Evolutionary conservation across 2,113 vertebrate species (phyloP).

Genomic region (Tautogolabrus adspersus): DNA sequence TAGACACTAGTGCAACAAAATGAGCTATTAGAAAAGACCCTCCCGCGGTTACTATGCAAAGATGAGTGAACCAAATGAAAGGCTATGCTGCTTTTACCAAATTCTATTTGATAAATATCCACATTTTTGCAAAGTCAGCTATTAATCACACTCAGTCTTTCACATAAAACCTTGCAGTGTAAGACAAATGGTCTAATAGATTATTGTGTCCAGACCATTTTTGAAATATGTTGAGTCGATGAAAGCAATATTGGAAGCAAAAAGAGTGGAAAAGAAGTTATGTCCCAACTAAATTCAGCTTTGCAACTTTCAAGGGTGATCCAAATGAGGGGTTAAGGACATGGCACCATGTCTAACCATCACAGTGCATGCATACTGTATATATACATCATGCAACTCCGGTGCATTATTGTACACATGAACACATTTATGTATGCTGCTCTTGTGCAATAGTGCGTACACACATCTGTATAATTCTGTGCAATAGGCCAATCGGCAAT

Average conservation of each 20-base stretch:
- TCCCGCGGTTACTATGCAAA: background rate
- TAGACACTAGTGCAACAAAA: background rate
- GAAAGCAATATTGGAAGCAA: background rate
- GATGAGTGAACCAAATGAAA: background rate
- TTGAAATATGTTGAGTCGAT: background rate
- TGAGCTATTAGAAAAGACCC: background rate
- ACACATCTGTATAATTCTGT: too few species aligned
- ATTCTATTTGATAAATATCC: slow-evolving; percentile 25
- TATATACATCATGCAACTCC: too few species aligned
- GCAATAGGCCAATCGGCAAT: too few species aligned
- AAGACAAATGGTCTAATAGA: slow-evolving; percentile 1
- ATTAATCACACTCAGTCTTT: slow-evolving; percentile 25
- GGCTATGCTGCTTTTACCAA: background rate
- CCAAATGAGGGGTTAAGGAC: too few species aligned
- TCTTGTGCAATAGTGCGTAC: too few species aligned
- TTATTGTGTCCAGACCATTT: background rate
- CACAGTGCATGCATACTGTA: too few species aligned
- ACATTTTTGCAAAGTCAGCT: slow-evolving; percentile 5
- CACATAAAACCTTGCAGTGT: background rate
- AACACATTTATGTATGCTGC: too few species aligned
- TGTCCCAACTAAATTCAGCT: background rate
- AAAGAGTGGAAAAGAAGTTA: background rate
- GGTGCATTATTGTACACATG: too few species aligned
- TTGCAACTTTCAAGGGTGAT: too few species aligned
- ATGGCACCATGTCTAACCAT: too few species aligned